Percentiles rank a stretch among this genome's conserved stretches.
Conservation (phyloP, 2,113 vertebrate genomes). For the Thymallus thymallus region DNA sequence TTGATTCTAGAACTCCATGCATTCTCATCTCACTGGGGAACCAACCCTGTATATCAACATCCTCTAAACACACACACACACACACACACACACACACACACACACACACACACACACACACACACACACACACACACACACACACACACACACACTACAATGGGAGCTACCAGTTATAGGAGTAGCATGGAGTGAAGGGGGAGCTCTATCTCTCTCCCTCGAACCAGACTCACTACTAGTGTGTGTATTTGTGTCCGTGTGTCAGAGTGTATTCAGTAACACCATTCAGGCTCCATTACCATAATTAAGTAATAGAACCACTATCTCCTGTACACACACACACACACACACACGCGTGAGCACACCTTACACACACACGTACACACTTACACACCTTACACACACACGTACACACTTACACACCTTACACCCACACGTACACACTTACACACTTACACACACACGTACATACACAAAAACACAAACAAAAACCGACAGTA, state of each 20-base stretch:
- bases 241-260: slow-evolving; percentile 32
- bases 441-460: slow-evolving; percentile 48
- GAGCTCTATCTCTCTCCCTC: no score
- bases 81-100: no score
- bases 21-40: slow-evolving; percentile 78
- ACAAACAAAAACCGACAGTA: no score
- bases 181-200: no score
- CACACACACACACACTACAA: no score
- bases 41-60: slow-evolving; percentile 82
- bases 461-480: no score
- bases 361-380: slow-evolving; percentile 54
- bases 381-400: slow-evolving; percentile 64
- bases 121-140: no score
- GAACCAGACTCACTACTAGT: slow-evolving; percentile 53
- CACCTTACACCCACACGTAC: slow-evolving; percentile 34
- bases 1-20: not conserved
- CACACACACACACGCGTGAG: no score
- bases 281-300: slow-evolving; percentile 77
- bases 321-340: slow-evolving; percentile 72
- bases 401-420: slow-evolving; percentile 63
- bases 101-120: no score
- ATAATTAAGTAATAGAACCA: slow-evolving; percentile 82
- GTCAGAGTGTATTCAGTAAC: slow-evolving; percentile 13
- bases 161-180: no score
- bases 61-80: slow-evolving; percentile 64